A percentile compares a stretch with the other conserved stretches of the same genome.
Conservation (phyloP, 2,888 invertebrate genomes). For the Pachycephus smyrnensis region DNA sequence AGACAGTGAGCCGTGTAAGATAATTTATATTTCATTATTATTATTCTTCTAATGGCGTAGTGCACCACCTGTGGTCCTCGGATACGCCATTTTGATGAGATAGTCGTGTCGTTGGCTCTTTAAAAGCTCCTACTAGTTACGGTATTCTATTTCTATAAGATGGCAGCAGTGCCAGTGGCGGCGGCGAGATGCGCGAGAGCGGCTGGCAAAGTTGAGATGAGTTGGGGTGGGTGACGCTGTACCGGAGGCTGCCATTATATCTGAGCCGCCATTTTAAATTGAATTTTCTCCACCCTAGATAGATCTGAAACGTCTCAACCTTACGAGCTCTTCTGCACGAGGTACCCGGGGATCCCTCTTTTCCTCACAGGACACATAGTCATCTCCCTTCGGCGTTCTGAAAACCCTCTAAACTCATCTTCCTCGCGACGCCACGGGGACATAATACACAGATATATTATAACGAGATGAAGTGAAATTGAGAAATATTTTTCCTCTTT, state of each 20-base stretch:
- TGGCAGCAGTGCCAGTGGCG: slow-evolving; percentile 47
- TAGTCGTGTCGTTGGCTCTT: slow-evolving; percentile 19
- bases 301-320: slow-evolving; percentile 64
- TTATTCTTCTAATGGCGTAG: neutral
- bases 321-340: slow-evolving; percentile 34
- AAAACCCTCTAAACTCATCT: neutral
- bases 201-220: slow-evolving; percentile 60
- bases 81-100: neutral
- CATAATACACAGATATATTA: neutral
- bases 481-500: neutral
- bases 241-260: slow-evolving; percentile 66
- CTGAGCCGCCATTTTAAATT: slow-evolving; percentile 67
- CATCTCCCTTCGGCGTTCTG: neutral
- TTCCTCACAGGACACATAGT: slow-evolving; percentile 10
- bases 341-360: slow-evolving; percentile 25
- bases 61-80: neutral
- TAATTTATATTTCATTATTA: neutral
- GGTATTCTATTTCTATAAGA: slow-evolving; percentile 51
- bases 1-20: too few relatives aligned
- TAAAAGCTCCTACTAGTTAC: slow-evolving; percentile 47
- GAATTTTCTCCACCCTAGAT: slow-evolving; percentile 66
- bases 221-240: slow-evolving; percentile 61
- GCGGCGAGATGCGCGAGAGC: slow-evolving; percentile 47
- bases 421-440: neutral
- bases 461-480: neutral